A percentile compares a stretch with the other conserved stretches of the same genome.
Conservation (phyloP, 2,797 vertebrate species). For the Hozukius guyotensis region DNA sequence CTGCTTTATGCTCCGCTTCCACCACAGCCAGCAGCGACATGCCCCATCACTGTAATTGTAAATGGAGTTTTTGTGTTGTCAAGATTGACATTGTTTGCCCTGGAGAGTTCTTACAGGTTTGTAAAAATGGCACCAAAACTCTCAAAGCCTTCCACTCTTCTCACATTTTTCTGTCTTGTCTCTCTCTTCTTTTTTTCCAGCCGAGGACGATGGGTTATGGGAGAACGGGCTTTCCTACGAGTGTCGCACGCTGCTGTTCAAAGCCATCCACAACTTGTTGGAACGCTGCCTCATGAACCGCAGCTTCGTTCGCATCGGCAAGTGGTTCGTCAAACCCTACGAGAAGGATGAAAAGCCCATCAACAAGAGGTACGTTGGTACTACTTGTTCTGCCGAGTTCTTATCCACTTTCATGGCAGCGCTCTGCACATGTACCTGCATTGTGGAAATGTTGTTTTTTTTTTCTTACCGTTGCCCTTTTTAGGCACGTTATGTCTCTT, state of each 20-base stretch:
- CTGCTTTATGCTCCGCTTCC: neutral
- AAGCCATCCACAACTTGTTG: conserved; percentile 96
- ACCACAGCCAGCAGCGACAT: neutral
- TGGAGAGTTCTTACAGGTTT: neutral
- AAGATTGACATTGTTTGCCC: neutral
- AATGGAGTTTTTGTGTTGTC: neutral
- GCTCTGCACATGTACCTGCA: neutral
- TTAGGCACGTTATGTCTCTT: neutral
- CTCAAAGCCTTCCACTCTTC: neutral
- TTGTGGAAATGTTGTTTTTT: neutral
- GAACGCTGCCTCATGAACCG: conserved; percentile 96
- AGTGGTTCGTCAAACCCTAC: conserved; percentile 98
- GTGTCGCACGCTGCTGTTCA: conserved; percentile 96
- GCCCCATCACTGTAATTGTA: neutral
- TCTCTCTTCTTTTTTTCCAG: conserved; percentile 67
- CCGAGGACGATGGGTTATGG: conserved; percentile 95
- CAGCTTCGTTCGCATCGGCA: conserved; percentile 94
- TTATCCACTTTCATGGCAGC: neutral
- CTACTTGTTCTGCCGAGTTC: neutral
- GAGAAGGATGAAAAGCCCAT: conserved; percentile 98
- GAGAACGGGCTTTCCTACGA: conserved; percentile 96
- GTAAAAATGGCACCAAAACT: neutral
- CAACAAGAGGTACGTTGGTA: conserved; percentile 91
- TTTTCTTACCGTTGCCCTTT: neutral
- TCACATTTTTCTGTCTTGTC: neutral